These are phyloP conservation scores for Euura saliciscinereae DNA, from an alignment of 1,140 invertebrate genomes.

Conservation along the genomic window DNA sequence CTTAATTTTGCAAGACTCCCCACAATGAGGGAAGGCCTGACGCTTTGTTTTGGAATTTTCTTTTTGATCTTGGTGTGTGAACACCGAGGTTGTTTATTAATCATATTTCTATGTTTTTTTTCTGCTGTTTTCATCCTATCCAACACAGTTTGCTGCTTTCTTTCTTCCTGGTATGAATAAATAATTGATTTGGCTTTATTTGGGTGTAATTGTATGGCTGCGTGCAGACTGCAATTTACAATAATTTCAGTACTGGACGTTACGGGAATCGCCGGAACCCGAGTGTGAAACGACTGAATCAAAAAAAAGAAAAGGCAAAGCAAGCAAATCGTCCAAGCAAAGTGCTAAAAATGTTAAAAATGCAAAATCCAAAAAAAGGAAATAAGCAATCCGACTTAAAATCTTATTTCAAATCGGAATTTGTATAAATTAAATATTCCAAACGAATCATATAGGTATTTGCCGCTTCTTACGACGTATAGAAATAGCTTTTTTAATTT, in stretches of 20 bases:
- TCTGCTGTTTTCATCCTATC: neutral
- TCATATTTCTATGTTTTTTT: neutral
- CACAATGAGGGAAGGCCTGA: too few relatives aligned
- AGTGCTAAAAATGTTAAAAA: neutral
- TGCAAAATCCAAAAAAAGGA: neutral
- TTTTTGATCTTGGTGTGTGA: neutral
- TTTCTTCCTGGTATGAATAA: neutral
- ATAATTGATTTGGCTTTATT: neutral
- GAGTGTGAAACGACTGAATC: neutral
- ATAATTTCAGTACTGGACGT: slow-evolving; percentile 5
- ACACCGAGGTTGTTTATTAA: neutral
- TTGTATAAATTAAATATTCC: neutral
- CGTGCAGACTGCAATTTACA: neutral
- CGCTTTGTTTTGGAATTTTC: too few relatives aligned
- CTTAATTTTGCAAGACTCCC: too few relatives aligned
- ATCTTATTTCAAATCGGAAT: neutral
- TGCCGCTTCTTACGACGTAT: neutral
- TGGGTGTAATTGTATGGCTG: slow-evolving; percentile 1
- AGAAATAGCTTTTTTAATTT: neutral
- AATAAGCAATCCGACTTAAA: neutral
- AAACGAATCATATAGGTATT: neutral
- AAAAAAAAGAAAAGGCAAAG: neutral
- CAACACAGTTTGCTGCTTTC: neutral
- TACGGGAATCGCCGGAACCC: neutral
- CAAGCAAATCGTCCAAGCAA: neutral